Evolutionary conservation across 2,113 vertebrate species (phyloP).

Genomic region (Pholis gunnellus): DNA sequence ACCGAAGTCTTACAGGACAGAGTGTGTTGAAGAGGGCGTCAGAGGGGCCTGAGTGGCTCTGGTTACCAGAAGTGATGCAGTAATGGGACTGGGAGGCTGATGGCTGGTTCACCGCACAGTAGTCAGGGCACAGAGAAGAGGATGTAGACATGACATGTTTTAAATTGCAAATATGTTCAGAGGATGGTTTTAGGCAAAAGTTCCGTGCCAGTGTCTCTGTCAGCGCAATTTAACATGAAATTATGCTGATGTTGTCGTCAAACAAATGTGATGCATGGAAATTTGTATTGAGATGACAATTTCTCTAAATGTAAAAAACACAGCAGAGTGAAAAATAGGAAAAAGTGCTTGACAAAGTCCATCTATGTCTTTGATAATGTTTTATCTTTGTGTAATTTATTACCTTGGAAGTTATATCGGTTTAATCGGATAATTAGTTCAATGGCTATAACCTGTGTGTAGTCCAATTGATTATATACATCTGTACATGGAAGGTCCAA

Average conservation of each 20-base stretch:
- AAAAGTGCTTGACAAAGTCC: neutral
- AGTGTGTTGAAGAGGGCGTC: conserved; percentile 69
- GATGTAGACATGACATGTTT: conserved; percentile 35
- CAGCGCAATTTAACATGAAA: conserved; percentile 3
- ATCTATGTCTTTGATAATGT: neutral
- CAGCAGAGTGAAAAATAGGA: neutral
- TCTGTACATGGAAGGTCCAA: too few species aligned
- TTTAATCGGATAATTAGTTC: too few species aligned
- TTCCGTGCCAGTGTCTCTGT: conserved; percentile 26
- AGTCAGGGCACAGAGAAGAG: conserved; percentile 5
- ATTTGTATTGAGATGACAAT: neutral
- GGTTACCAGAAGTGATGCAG: conserved; percentile 62
- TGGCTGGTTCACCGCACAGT: neutral
- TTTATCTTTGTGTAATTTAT: neutral
- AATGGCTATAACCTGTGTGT: too few species aligned
- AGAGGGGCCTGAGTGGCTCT: conserved; percentile 62
- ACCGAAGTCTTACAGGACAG: conserved; percentile 70
- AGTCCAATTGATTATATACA: too few species aligned
- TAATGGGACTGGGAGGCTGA: conserved; percentile 49
- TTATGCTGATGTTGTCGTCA: neutral
- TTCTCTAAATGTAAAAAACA: neutral
- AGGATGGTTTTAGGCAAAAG: conserved; percentile 19
- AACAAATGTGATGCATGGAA: neutral
- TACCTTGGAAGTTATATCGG: neutral
- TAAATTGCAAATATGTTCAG: conserved; percentile 49